Evolutionary conservation across 2,888 invertebrate species (phyloP).

Genomic region (Andrena camellia): DNA sequence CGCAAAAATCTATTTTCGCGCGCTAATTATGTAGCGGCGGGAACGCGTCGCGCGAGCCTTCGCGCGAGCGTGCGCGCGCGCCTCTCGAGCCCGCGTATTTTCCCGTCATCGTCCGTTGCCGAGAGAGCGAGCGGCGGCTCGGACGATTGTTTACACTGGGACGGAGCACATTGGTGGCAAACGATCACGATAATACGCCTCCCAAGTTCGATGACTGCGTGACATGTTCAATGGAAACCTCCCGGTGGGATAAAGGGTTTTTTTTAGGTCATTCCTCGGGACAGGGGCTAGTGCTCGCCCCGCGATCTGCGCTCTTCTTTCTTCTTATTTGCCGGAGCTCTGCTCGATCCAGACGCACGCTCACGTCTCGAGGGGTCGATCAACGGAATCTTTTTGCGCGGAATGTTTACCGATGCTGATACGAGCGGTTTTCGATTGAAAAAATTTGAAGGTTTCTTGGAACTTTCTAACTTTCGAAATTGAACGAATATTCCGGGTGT

Average conservation of each 20-base stretch:
- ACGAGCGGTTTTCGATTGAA: too few relatives aligned
- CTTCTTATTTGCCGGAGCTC: constrained; percentile 19
- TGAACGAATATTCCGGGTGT: too few relatives aligned
- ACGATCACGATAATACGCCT: constrained; percentile 62
- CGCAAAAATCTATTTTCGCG: constrained; percentile 71
- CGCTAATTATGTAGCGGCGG: constrained; percentile 60
- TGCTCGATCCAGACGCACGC: background rate
- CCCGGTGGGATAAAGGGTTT: constrained; percentile 42
- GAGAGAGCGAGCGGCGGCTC: constrained; percentile 22
- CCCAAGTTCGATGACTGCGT: constrained; percentile 69
- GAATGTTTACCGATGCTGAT: background rate
- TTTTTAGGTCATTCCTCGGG: constrained; percentile 40
- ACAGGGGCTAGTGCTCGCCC: background rate
- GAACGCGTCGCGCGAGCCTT: constrained; percentile 20
- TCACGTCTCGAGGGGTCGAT: constrained; percentile 8
- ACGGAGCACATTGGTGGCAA: constrained; percentile 41
- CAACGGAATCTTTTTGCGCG: constrained; percentile 22
- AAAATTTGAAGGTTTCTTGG: too few relatives aligned
- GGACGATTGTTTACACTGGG: constrained; percentile 51
- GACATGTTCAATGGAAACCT: constrained; percentile 61
- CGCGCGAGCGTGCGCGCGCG: constrained; percentile 4
- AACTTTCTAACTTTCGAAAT: too few relatives aligned
- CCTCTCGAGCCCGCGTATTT: background rate
- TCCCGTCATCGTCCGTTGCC: constrained; percentile 34
- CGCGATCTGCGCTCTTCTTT: background rate